These are phyloP conservation scores for Yoshiicerus persimilis DNA, from an alignment of 1,140 invertebrate genomes.

Conservation along the genomic window DNA sequence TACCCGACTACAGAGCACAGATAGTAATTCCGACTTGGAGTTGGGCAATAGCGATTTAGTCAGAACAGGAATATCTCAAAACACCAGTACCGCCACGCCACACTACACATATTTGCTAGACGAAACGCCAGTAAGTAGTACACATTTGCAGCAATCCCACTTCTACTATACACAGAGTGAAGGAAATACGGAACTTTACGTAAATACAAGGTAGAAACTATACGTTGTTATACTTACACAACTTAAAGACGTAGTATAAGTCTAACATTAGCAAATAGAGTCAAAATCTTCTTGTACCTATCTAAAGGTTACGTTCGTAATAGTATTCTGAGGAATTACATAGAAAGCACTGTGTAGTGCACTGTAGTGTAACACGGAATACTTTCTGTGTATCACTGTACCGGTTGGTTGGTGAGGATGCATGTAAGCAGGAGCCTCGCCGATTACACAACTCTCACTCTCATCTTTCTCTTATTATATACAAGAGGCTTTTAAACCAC, in stretches of 20 bases:
- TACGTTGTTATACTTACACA: too few species aligned
- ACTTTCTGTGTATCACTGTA: background rate
- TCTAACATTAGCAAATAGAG: background rate
- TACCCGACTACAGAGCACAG: background rate
- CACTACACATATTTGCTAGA: background rate
- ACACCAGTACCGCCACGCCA: background rate
- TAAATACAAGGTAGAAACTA: background rate
- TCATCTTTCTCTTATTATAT: conserved; percentile 7
- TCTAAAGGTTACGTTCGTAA: too few species aligned
- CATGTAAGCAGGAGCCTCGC: background rate
- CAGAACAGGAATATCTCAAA: background rate
- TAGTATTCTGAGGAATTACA: background rate
- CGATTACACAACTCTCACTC: background rate
- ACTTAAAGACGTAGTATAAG: too few species aligned
- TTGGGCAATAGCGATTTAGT: background rate
- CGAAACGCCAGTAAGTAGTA: too few species aligned
- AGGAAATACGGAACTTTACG: background rate
- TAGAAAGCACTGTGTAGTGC: background rate
- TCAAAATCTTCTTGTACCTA: background rate
- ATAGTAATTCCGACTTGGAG: background rate
- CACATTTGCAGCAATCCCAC: background rate
- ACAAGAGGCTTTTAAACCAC: conserved; percentile 31
- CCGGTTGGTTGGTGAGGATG: background rate
- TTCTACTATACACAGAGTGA: background rate
- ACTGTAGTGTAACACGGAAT: background rate